These are phyloP conservation scores for Megathymus violae DNA, from an alignment of 1,140 invertebrate species.

Conservation along the genomic window DNA sequence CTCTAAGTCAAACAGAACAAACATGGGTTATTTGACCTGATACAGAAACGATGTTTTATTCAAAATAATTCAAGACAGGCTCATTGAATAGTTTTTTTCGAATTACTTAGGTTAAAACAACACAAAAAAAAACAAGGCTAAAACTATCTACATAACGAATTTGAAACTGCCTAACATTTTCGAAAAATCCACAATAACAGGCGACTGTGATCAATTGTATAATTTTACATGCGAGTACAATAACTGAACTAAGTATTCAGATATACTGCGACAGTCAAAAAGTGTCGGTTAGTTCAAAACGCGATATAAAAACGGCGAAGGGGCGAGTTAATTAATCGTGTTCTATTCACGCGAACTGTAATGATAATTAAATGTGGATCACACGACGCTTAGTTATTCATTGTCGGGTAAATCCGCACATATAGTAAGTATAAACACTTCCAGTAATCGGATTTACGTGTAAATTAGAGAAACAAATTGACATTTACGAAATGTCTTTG, in stretches of 20 bases:
- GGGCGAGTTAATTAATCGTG: slow-evolving; percentile 28
- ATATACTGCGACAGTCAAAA: slow-evolving; percentile 15
- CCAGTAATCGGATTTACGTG: slow-evolving; percentile 5
- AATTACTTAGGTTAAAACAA: too few relatives aligned
- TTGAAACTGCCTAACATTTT: too few relatives aligned
- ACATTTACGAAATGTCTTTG: too few relatives aligned
- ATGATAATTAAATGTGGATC: slow-evolving; percentile 54
- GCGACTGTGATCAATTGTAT: background rate
- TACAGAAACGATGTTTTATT: too few relatives aligned
- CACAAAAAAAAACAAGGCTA: too few relatives aligned
- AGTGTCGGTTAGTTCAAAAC: slow-evolving; percentile 16
- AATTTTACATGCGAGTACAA: background rate
- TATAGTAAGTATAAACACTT: slow-evolving; percentile 17
- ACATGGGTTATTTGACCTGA: too few relatives aligned
- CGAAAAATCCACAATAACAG: too few relatives aligned
- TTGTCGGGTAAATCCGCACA: slow-evolving; percentile 21
- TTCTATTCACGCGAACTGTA: slow-evolving; percentile 52
- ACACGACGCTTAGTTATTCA: slow-evolving; percentile 44
- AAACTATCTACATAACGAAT: too few relatives aligned
- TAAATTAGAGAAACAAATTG: too few relatives aligned
- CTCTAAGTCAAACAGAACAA: too few relatives aligned
- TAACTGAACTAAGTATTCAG: background rate
- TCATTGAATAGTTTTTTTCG: too few relatives aligned
- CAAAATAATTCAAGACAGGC: too few relatives aligned
- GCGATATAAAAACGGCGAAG: slow-evolving; percentile 18